Evolutionary conservation across 2,113 vertebrate genomes (phyloP).

Genomic region (Hylia prasina): DNA sequence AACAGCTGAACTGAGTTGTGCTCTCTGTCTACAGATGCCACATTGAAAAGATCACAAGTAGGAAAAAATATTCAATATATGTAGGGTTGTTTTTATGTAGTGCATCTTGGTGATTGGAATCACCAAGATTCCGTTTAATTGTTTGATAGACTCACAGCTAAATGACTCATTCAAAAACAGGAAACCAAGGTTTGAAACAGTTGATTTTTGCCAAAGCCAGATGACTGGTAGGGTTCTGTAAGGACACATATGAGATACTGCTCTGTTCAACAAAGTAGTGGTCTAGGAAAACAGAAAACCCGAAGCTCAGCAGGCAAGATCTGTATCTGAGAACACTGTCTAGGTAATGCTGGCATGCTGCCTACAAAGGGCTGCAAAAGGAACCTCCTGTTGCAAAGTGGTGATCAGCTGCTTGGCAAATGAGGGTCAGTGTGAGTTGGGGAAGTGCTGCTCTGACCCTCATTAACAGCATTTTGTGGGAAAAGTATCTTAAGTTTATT

Average conservation of each 20-base stretch:
- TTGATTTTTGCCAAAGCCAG: background rate
- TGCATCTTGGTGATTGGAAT: background rate
- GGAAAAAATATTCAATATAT: background rate
- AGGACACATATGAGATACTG: background rate
- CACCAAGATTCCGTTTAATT: background rate
- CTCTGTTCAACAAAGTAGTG: background rate
- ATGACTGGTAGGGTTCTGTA: background rate
- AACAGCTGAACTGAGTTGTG: background rate
- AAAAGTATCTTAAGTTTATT: background rate
- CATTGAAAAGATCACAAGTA: background rate
- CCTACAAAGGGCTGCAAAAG: background rate
- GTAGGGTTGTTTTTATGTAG: background rate
- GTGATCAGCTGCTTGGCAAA: background rate
- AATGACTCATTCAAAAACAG: background rate
- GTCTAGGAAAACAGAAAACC: background rate
- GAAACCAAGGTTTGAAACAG: rapidly evolving
- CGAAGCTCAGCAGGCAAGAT: background rate
- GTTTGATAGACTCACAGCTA: background rate
- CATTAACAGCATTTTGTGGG: background rate
- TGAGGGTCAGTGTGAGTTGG: too few species aligned
- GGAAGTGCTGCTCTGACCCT: background rate
- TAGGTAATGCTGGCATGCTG: background rate
- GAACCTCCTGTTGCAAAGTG: background rate
- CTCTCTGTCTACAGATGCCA: background rate
- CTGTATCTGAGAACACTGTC: background rate